Conservation (phyloP, 2,113 vertebrate genomes). For the Erinaceus europaeus region DNA sequence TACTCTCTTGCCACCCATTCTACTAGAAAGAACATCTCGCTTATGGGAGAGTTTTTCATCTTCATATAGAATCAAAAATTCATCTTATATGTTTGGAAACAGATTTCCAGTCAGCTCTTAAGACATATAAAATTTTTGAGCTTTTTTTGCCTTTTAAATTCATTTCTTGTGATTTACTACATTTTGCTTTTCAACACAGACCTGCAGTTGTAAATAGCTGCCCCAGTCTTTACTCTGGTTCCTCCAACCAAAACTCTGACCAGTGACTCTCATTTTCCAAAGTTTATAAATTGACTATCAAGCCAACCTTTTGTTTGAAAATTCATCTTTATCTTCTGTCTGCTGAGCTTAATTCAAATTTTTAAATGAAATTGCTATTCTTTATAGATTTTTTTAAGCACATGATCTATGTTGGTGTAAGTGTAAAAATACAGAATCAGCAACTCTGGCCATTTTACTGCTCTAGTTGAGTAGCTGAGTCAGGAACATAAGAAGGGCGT, state of each 20-base stretch:
- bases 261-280: neutral
- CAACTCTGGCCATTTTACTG: neutral
- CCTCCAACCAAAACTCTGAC: slow-evolving; percentile 2
- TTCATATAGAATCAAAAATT: neutral
- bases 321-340: neutral
- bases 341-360: slow-evolving; percentile 19
- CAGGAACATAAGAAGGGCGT: neutral
- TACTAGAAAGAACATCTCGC: neutral
- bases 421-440: slow-evolving; percentile 17
- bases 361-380: slow-evolving; percentile 10
- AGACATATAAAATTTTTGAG: neutral
- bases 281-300: slow-evolving; percentile 13
- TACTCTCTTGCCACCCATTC: neutral
- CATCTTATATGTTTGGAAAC: neutral
- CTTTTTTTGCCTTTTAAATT: neutral
- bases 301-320: neutral
- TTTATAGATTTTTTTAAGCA: slow-evolving; percentile 25
- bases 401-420: neutral
- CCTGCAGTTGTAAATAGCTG: neutral
- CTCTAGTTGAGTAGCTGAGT: neutral
- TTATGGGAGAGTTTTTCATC: neutral
- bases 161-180: neutral
- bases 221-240: neutral
- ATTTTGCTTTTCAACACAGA: neutral
- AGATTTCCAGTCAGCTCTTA: neutral